These are phyloP conservation scores for Cyprinus carpio DNA, from an alignment of 2,113 vertebrate species.

Conservation along the genomic window DNA sequence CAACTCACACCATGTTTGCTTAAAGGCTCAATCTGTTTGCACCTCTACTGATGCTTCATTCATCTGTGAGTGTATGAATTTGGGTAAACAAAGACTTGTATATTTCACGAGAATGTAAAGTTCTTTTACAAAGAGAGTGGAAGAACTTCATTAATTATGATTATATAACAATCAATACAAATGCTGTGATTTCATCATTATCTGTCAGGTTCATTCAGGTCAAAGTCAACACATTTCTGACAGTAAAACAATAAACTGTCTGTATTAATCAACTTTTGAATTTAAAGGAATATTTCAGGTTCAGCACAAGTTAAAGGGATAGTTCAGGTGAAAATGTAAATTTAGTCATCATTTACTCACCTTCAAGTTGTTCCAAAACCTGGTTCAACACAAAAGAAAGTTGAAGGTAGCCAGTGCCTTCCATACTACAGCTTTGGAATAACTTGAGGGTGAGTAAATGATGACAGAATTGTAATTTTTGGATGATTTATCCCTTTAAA, in stretches of 20 bases:
- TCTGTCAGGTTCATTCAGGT: neutral
- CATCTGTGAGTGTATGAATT: neutral
- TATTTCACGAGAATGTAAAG: neutral
- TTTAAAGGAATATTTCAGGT: too few relatives aligned
- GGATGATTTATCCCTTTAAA: too few relatives aligned
- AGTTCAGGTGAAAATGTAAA: too few relatives aligned
- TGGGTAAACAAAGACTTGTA: neutral
- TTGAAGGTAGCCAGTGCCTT: too few relatives aligned
- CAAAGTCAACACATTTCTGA: neutral
- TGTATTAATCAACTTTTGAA: too few relatives aligned
- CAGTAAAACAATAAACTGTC: neutral
- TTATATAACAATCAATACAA: neutral
- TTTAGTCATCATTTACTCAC: too few relatives aligned
- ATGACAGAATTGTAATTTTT: too few relatives aligned
- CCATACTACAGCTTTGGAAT: too few relatives aligned
- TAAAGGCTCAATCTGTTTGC: conserved; percentile 15
- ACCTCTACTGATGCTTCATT: neutral
- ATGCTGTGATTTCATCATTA: neutral
- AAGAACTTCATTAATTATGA: neutral
- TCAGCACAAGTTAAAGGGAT: too few relatives aligned
- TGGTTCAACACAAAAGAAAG: too few relatives aligned
- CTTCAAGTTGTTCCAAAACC: too few relatives aligned
- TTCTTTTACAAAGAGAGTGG: neutral
- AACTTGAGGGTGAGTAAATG: too few relatives aligned
- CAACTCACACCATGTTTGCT: conserved; percentile 18